Base-by-base conservation (phyloP, 1,140 invertebrate genomes). In the Ectropis grisescens region DNA sequence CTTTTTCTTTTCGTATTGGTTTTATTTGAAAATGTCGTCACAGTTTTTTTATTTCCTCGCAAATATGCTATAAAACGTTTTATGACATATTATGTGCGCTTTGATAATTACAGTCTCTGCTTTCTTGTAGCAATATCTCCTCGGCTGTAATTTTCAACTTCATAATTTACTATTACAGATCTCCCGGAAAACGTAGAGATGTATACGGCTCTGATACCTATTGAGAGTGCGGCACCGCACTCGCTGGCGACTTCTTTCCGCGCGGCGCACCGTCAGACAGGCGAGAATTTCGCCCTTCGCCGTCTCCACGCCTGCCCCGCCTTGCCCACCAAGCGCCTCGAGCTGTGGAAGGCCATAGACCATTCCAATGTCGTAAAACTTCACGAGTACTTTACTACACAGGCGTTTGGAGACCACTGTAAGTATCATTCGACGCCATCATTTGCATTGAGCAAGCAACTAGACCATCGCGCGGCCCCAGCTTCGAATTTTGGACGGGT, bases 321-420 rank as follows among this genome's bases (percentile, higher is more conserved):
- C 9, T 78, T 95, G 33, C 93, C 92, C 54, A 91, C 91, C 14
- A 95, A 96, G 67, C 91, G 94, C 82, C 84, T 91, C 5, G 95
- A 98, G 45, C 88, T 92, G 83, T 98, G 97, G 96, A 96, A 96
- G 67, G 92, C 94, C 74, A 82, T 98, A 11, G 89, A 91, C 50
- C 96, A 98, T 83, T 92, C 95, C 47, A 98, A 98, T 85, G 87
- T 98, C 41, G 93, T 98, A 25, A 89, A 93, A 47, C 84, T 98
- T 23, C 87, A 93, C 67, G 95, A 98, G 80, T 93, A 95, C 34
- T 98, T 98, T 79, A 95, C 94, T 7, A 98, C 96, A 19, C 97
- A 97, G 83, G 91, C 91, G 22, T 98, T 98, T 83, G 92, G 93
- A 58, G 97, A 98, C 86, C 92, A 94, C 84, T 98, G 94, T 96